Evolutionary conservation across 2,113 vertebrate species (phyloP).

Genomic region (Rousettus leschenaultii): DNA sequence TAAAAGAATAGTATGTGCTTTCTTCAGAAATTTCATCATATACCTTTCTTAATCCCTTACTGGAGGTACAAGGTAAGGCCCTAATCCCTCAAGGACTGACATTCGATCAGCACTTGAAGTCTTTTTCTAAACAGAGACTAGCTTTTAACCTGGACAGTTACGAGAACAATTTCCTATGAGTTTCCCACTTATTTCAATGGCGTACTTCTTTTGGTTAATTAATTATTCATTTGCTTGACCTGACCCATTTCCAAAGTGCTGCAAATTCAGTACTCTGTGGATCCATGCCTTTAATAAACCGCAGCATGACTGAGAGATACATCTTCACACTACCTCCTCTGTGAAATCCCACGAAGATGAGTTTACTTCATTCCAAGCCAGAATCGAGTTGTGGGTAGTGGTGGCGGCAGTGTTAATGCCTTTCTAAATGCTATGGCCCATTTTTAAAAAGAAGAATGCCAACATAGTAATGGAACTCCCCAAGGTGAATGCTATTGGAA

Average conservation of each 20-base stretch:
- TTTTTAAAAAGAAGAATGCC: background rate
- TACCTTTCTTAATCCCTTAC: background rate
- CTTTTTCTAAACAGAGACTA: background rate
- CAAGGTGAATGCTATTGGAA: background rate
- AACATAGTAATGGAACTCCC: background rate
- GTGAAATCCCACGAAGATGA: background rate
- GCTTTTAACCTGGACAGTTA: background rate
- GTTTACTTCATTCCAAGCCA: background rate
- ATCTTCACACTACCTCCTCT: background rate
- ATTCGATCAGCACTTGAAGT: background rate
- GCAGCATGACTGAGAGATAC: background rate
- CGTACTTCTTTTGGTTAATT: background rate
- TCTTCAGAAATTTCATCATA: background rate
- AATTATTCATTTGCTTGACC: background rate
- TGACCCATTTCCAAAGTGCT: background rate
- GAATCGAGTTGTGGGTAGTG: background rate
- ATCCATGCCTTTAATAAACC: background rate
- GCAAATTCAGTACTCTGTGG: background rate
- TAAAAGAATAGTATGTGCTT: background rate
- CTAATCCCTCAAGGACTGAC: background rate
- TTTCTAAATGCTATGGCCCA: background rate
- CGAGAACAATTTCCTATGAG: background rate
- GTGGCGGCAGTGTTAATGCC: background rate
- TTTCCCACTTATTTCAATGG: background rate
- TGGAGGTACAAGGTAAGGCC: background rate